Evolutionary conservation across 2,888 invertebrate species (phyloP).

Genomic region (Acanthopleura granulata): DNA sequence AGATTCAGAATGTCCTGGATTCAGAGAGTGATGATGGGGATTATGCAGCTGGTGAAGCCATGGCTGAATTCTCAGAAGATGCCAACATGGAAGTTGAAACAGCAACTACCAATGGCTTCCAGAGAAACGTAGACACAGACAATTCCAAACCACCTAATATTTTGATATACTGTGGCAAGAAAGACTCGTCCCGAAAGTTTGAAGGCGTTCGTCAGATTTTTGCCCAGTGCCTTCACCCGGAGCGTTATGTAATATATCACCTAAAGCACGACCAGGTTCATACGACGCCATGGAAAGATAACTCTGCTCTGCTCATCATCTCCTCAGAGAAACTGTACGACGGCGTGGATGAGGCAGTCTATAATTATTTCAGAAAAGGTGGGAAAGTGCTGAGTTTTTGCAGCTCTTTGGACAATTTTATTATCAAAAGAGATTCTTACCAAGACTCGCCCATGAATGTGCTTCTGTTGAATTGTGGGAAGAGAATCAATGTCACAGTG

Average conservation of each 20-base stretch:
- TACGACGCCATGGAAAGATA: slow-evolving; percentile 62
- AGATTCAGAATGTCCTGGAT: neutral
- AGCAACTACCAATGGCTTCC: neutral
- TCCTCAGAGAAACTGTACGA: slow-evolving; percentile 50
- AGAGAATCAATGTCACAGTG: slow-evolving; percentile 42
- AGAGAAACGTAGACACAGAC: neutral
- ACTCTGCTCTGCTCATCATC: slow-evolving; percentile 57
- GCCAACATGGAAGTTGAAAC: neutral
- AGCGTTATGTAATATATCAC: slow-evolving; percentile 62
- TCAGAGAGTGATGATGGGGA: slow-evolving; percentile 5
- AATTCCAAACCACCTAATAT: slow-evolving; percentile 65
- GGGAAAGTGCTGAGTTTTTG: slow-evolving; percentile 48
- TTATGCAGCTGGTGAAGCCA: slow-evolving; percentile 14
- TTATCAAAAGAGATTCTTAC: slow-evolving; percentile 33
- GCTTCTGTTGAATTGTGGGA: neutral
- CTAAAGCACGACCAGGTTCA: slow-evolving; percentile 57
- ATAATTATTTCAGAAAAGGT: slow-evolving; percentile 51
- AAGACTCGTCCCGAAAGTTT: slow-evolving; percentile 57
- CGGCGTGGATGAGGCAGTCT: slow-evolving; percentile 46
- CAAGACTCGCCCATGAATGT: slow-evolving; percentile 39
- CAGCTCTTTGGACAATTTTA: slow-evolving; percentile 43
- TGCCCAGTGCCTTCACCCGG: slow-evolving; percentile 53
- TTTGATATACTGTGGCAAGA: slow-evolving; percentile 64
- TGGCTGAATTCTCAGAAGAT: slow-evolving; percentile 13
- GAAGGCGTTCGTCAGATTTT: slow-evolving; percentile 46